Base-by-base conservation (phyloP, 2,113 vertebrate species). In the Geococcyx californianus region DNA sequence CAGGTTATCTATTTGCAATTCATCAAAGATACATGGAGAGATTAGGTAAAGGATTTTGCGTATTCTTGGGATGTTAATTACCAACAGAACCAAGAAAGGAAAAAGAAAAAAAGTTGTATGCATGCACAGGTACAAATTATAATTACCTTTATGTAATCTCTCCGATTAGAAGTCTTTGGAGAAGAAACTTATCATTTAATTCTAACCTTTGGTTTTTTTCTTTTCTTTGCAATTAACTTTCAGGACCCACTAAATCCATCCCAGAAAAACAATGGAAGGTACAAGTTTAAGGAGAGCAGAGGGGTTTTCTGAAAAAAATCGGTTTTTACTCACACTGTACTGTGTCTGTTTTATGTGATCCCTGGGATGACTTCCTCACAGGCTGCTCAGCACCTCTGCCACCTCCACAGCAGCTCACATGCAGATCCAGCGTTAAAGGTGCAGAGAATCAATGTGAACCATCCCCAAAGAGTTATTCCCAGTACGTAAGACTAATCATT, bases 291-390 rank as follows among this genome's bases (percentile, higher is more conserved):
- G 18, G 20, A 38, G 0, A 34, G 23, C 25, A 66, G 10, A 42
- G 14, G 21, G 44, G 2, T 86, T 38, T 68, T 49, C 36, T n/a
- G 24, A 25, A 66, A 14, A n/a, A n/a, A n/a, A n/a, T n/a, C n/a
- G n/a, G 1, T 62, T n/a, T 63, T 70, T 59, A 63, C 70, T 42
- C 18, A 19, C 12, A 0, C 1, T 16, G 33, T 4, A 26, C 0
- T 0, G 36, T 2, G 17, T 13, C 28, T 17, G 26, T 16, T 83
- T 33, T 7, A 54, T 2, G 4, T 0, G 8, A 7, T 3, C 11
- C 52, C 36, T 10, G 18, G 23, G 33, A 8, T 19, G 28, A 34
- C 7, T 7, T 0, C 20, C 19, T 33, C 69, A 3, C 20, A 21
- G 47, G 33, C 44, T 87, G 54, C 84, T 44, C 47, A 78, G 67